Evolutionary conservation across 2,113 vertebrate genomes (phyloP).

Genomic region (Bothrops jararaca): DNA sequence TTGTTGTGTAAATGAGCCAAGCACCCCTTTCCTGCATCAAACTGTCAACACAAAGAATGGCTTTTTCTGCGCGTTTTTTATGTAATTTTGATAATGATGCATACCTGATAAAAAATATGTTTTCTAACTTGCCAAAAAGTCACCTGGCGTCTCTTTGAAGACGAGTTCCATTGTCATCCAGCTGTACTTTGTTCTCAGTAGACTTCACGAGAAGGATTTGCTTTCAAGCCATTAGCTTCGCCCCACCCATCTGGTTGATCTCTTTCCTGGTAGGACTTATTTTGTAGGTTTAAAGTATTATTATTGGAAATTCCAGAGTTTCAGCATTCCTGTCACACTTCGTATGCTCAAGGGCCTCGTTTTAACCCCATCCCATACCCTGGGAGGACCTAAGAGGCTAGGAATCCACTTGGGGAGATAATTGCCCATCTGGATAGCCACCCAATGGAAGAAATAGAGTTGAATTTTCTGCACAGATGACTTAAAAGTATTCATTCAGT

Average conservation of each 20-base stretch:
- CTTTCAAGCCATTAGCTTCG: slow-evolving; percentile 25
- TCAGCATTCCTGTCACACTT: neutral
- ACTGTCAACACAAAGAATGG: slow-evolving; percentile 32
- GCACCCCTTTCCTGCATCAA: slow-evolving; percentile 47
- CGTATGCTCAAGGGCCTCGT: neutral
- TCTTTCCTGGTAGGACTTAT: neutral
- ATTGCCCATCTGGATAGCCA: neutral
- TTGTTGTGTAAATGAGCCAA: slow-evolving; percentile 61
- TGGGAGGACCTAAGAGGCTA: neutral
- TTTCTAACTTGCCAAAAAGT: slow-evolving; percentile 48
- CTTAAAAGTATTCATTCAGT: too few species aligned
- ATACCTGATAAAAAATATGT: slow-evolving; percentile 55
- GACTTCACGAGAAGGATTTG: neutral
- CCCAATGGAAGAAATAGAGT: neutral
- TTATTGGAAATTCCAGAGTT: neutral
- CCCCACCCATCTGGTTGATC: slow-evolving; percentile 18
- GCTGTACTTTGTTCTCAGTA: neutral
- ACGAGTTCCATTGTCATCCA: slow-evolving; percentile 21
- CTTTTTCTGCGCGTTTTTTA: slow-evolving; percentile 28
- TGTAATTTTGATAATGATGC: slow-evolving; percentile 55
- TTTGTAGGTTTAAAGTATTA: rapidly evolving
- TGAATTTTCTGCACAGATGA: neutral
- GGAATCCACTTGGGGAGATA: neutral
- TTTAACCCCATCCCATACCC: neutral
- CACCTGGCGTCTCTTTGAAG: slow-evolving; percentile 22